Percentiles rank a stretch among this genome's conserved stretches.
phyloP scores from a whole-genome alignment of 2,888 invertebrate species.

The Mythimna pallens region DNA sequence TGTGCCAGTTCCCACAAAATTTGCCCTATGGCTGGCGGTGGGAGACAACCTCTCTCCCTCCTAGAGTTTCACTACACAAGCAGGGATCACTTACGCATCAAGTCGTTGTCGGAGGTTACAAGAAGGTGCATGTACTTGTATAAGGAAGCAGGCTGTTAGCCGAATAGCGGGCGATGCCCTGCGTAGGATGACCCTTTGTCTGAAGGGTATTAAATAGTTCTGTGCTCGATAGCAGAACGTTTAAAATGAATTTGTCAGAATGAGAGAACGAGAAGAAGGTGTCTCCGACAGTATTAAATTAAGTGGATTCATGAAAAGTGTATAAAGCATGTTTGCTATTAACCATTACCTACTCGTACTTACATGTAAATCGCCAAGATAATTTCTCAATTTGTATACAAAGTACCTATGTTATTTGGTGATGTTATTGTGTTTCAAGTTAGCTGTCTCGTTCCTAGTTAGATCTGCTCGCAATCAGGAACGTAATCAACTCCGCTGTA shows the following conservation, averaged over 20 bases:
- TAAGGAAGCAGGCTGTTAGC: conserved; percentile 76
- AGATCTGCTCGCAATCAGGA: conserved; percentile 8
- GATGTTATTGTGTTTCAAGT: conserved; percentile 7
- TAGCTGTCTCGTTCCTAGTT: background rate
- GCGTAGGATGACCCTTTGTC: conserved; percentile 84
- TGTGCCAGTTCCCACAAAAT: conserved; percentile 8
- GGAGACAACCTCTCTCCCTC: conserved; percentile 22
- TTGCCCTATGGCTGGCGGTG: background rate
- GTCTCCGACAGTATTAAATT: background rate
- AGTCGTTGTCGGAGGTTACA: conserved; percentile 41
- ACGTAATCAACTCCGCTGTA: conserved; percentile 17
- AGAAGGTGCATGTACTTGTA: conserved; percentile 66
- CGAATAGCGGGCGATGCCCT: conserved; percentile 80
- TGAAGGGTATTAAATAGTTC: conserved; percentile 66
- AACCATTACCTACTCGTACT: conserved; percentile 24
- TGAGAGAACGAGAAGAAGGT: conserved; percentile 10
- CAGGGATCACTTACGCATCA: conserved; percentile 34
- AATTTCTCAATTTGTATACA: conserved; percentile 19
- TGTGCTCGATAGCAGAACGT: conserved; percentile 50
- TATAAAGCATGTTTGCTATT: conserved; percentile 8
- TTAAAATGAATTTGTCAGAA: conserved; percentile 34
- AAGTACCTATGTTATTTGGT: conserved; percentile 5
- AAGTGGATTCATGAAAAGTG: conserved; percentile 12
- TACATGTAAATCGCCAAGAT: conserved; percentile 6
- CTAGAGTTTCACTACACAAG: conserved; percentile 32